Conservation (phyloP, 2,797 vertebrate genomes). For the Poeciliopsis gracilis region DNA sequence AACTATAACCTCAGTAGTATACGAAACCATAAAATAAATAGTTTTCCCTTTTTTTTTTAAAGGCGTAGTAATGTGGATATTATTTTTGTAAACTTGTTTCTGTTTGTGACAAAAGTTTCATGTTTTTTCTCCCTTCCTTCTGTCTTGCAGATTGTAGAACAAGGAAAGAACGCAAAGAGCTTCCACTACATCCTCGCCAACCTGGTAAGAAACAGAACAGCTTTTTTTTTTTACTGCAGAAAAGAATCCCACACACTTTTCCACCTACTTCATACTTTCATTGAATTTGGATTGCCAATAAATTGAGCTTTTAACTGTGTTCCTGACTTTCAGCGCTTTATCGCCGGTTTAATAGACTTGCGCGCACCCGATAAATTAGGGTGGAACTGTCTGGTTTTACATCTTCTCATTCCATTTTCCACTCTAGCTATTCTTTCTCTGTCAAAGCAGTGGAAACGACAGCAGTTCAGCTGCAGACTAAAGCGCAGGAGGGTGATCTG, state of each 20-base stretch:
- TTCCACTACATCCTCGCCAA: slow-evolving; percentile 99
- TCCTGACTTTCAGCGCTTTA: slow-evolving; percentile 25
- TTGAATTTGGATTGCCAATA: slow-evolving; percentile 16
- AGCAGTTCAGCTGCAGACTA: slow-evolving; percentile 6
- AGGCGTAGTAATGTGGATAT: too few relatives aligned
- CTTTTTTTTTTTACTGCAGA: neutral
- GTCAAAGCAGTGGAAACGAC: slow-evolving; percentile 25
- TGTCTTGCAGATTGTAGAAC: slow-evolving; percentile 90
- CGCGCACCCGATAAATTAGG: slow-evolving; percentile 27
- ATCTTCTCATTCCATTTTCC: slow-evolving; percentile 32
- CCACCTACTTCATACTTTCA: neutral
- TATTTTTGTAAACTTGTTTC: slow-evolving; percentile 5
- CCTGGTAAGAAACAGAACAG: slow-evolving; percentile 86
- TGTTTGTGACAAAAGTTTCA: slow-evolving; percentile 32
- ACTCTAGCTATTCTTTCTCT: slow-evolving; percentile 26
- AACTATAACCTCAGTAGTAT: neutral
- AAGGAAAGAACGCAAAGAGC: slow-evolving; percentile 95
- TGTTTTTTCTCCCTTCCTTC: slow-evolving; percentile 31
- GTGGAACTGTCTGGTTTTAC: slow-evolving; percentile 41
- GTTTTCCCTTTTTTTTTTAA: neutral
- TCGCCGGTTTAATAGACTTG: slow-evolving; percentile 46
- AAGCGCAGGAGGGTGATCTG: slow-evolving; percentile 17
- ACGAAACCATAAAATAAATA: neutral
- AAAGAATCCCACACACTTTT: neutral
- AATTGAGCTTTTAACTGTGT: slow-evolving; percentile 27